Base-by-base conservation (phyloP, 1,140 invertebrate genomes). In the Araneus ventricosus region DNA sequence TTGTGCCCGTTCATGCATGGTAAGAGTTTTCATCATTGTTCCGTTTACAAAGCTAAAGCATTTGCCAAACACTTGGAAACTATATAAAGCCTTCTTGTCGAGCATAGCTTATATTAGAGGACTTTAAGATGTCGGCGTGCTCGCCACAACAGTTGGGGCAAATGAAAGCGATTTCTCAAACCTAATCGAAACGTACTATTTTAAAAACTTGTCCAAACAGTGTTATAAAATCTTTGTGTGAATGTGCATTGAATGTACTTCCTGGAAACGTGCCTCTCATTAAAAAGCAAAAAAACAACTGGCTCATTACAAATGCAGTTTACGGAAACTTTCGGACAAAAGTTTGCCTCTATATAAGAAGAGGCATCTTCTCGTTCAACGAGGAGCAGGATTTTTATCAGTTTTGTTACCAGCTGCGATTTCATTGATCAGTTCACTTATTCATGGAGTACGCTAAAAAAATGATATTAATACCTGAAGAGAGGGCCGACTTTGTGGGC, bases 161-260 rank as follows among this genome's bases (percentile, higher is more conserved):
- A 27, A 14, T 63, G 63, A 63, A 91, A 67, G 4, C 6, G 17
- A 39, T 41, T 41, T 27, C 20, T 7, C 30, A 75, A 75, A 57
- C 22, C 27, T 30, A 92, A 75, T 5, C 6, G 52, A 70, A 86
- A 30, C 52, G n/a, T 37, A 34, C 20, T 24, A 0, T 86, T 6
- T 86, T 92, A 0, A 92, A 92, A 92, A 57, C 63, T 1, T 86
- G 59, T 57, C 63, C 59, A 20, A 86, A 70, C 20, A 41, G 24
- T 70, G 14, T 59, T 52, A 92, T 92, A 6, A 92, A 92, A 87
- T 34, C 27, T 75, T 24, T 93, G 39, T 93, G 91, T 30, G 84
- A 88, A 80, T 93, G 91, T 41, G 41, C 45, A 17, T 52, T 93
- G 24, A 93, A 93, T 80, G n/a, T 79, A 39, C 34, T 88, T 67